A percentile compares a stretch with the other conserved stretches of the same genome.
These are phyloP conservation scores for Drosophila asahinai DNA, from an alignment of 1,140 invertebrate species.

Conservation along the genomic window DNA sequence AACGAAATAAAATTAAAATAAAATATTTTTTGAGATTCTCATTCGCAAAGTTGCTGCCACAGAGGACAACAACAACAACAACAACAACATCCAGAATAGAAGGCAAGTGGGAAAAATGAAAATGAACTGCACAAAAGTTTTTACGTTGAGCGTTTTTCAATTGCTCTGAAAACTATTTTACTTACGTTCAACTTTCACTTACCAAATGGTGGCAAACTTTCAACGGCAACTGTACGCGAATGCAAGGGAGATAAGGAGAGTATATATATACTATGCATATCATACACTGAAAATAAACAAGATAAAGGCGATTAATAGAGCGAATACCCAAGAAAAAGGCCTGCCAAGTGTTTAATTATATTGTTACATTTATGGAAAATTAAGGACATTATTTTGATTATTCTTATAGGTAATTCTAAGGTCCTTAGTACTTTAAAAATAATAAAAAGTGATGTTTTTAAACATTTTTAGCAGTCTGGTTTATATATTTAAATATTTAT, in stretches of 20 bases:
- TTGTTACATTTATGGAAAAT: not conserved
- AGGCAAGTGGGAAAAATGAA: conserved; percentile 48
- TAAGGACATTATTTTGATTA: too few relatives aligned
- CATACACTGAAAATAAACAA: not conserved
- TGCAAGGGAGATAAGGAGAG: conserved; percentile 3
- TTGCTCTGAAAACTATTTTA: conserved; percentile 72
- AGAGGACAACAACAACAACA: not conserved
- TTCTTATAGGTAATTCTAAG: too few relatives aligned
- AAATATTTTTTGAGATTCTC: conserved; percentile 29
- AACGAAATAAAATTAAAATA: conserved; percentile 27
- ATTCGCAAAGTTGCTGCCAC: conserved; percentile 48
- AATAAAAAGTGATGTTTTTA: too few relatives aligned
- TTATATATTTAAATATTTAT: too few relatives aligned
- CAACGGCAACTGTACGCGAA: conserved; percentile 43
- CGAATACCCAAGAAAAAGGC: too few relatives aligned
- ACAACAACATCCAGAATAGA: not conserved
- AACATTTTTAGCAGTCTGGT: too few relatives aligned
- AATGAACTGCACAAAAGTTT: conserved; percentile 59
- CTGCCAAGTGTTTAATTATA: not conserved
- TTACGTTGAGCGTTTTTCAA: conserved; percentile 69
- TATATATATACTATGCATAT: not conserved
- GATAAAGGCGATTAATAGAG: not conserved
- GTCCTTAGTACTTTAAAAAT: too few relatives aligned
- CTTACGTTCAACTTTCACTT: conserved; percentile 69
- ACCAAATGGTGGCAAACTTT: conserved; percentile 69